These are phyloP conservation scores for Centruroides vittatus DNA, from an alignment of 1,140 invertebrate genomes.

Conservation along the genomic window DNA sequence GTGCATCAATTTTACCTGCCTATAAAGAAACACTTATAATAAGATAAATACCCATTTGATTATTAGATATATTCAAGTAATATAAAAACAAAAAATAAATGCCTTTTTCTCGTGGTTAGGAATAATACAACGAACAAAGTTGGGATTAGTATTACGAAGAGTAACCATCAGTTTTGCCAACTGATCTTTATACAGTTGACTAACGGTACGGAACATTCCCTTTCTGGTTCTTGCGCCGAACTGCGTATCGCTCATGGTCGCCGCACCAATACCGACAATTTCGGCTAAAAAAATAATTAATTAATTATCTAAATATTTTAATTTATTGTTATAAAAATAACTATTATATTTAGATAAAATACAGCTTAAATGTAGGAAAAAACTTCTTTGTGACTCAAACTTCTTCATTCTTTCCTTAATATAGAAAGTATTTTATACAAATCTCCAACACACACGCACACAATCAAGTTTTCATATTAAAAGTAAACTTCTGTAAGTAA, in stretches of 20 bases:
- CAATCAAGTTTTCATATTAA: no score
- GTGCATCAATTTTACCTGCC: conserved; percentile 94
- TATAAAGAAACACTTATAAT: background rate
- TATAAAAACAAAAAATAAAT: background rate
- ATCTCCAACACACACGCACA: no score
- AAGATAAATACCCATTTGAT: no score
- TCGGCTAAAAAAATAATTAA: conserved; percentile 45
- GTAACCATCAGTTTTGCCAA: conserved; percentile 93
- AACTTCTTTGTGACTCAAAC: no score
- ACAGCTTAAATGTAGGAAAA: no score
- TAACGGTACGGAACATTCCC: conserved; percentile 98
- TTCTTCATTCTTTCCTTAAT: no score
- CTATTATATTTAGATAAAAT: no score
- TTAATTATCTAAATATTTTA: background rate
- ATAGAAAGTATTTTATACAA: no score
- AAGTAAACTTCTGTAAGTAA: no score
- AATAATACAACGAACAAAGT: conserved; percentile 99
- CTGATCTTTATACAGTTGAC: conserved; percentile 97
- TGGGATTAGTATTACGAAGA: conserved; percentile 93
- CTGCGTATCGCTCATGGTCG: conserved; percentile 83
- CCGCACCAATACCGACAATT: conserved; percentile 94
- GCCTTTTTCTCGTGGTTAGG: conserved; percentile 96
- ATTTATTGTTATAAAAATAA: no score
- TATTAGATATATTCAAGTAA: no score
- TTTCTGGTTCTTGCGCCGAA: conserved; percentile 84